Evolutionary conservation across 2,888 invertebrate species (phyloP), one percentile per base, ranked within the genome.

Genomic region (Cacoxenus indagator): DNA sequence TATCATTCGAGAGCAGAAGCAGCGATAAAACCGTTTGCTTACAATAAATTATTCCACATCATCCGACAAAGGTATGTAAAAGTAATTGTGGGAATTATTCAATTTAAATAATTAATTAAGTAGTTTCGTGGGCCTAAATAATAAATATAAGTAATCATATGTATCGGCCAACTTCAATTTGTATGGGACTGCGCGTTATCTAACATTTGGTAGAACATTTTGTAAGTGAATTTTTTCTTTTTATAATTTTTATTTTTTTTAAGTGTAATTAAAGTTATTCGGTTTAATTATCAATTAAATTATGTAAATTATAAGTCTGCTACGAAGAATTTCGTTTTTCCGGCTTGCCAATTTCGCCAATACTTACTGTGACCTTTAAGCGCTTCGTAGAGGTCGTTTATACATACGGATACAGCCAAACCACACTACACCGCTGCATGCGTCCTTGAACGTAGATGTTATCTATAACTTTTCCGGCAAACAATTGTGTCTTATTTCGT

Each of bases 351-450:
- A 24, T 64, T 67, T 64, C 19, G 65, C 46, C 73, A 75, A 72
- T 71, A 57, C 64, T 75, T 14, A 64, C 69, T 76, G 64, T 83
- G 84, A 85, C 85, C 85, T 85, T 80, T 77, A 79, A 59, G 67
- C 65, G 69, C 68, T 65, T 61, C 71, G 73, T 83, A 85, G 85
- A 85, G 85, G 85, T 85, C 85, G 82, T 81, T 67, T 26, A 19
- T 37, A 11, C 37, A 14, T 37, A 37, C 37, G 14, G 8, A 37
- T 37, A n/a, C 48, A 51, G 22, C 6, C 45, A 43, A 51, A 22
- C 19, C 51, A 51, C 51, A 22, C n/a, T 22, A 19, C 51, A 17
- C 11, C 26, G 14, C 24, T 24, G 55, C 26, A 27, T 55, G 55
- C 4, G 55, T 1, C 19, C 11, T 5, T 11, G 14, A 55, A 55